These are phyloP conservation scores for Lasius platythorax DNA, from an alignment of 2,888 invertebrate species.

Conservation along the genomic window DNA sequence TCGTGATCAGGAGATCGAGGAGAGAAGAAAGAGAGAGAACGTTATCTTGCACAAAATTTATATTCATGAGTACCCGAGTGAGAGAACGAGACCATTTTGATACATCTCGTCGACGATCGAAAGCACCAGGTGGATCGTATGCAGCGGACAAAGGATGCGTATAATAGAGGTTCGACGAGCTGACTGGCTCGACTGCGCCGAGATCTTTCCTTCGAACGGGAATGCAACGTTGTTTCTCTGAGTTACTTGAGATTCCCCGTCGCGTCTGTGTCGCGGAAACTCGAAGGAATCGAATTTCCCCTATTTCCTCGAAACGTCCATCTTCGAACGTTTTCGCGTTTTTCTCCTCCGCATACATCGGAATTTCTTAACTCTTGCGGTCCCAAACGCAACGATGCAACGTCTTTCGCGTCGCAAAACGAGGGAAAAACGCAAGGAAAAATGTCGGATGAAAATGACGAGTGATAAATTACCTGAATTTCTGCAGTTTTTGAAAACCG, in stretches of 20 bases:
- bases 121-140: conserved; percentile 43
- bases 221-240: conserved; percentile 54
- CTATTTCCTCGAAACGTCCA: conserved; percentile 21
- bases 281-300: conserved; percentile 63
- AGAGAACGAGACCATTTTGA: conserved; percentile 38
- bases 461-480: conserved; percentile 8
- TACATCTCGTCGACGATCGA: conserved; percentile 40
- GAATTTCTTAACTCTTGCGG: conserved; percentile 33
- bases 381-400: conserved; percentile 4
- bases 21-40: not conserved
- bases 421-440: not conserved
- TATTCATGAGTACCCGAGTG: conserved; percentile 42
- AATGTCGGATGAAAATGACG: not conserved
- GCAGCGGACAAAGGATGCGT: conserved; percentile 34
- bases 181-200: not conserved
- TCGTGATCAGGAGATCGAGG: not conserved
- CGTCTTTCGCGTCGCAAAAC: not conserved
- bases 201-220: conserved; percentile 16
- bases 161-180: conserved; percentile 44
- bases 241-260: conserved; percentile 61
- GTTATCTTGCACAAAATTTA: conserved; percentile 34
- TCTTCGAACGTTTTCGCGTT: conserved; percentile 17
- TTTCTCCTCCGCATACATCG: not conserved
- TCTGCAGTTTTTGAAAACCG: not conserved
- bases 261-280: conserved; percentile 57